Conservation (phyloP, 2,797 vertebrate genomes). For the Eupleurogrammus muticus region DNA sequence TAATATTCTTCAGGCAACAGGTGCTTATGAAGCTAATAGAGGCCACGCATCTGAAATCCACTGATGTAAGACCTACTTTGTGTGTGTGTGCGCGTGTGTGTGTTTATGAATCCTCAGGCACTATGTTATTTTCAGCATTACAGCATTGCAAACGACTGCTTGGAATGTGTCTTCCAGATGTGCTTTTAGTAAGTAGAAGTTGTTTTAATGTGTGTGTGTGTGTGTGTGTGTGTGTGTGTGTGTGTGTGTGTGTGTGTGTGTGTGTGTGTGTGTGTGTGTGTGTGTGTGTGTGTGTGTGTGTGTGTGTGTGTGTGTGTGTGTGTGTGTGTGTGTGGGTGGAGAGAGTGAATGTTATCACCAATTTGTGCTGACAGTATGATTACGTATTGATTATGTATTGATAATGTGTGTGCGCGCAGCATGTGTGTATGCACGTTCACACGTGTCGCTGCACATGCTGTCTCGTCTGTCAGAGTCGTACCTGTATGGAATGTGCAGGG, state of each 20-base stretch:
- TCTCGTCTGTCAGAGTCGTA: slow-evolving; percentile 46
- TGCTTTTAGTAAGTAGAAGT: slow-evolving; percentile 68
- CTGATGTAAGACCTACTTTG: slow-evolving; percentile 2
- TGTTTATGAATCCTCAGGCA: slow-evolving; percentile 35
- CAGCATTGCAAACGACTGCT: slow-evolving; percentile 56
- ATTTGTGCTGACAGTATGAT: no score
- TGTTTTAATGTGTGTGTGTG: slow-evolving; percentile 48
- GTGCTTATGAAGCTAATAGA: slow-evolving; percentile 43
- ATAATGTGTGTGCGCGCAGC: no score
- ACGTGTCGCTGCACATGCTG: slow-evolving; percentile 41
- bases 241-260: background rate
- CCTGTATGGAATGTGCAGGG: slow-evolving; percentile 64
- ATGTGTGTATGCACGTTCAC: background rate
- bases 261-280: background rate
- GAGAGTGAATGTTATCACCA: no score
- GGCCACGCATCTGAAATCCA: slow-evolving; percentile 25
- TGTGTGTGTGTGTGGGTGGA: no score
- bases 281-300: slow-evolving; percentile 7
- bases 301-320: slow-evolving; percentile 4
- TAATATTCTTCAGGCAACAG: slow-evolving; percentile 35
- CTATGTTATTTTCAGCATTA: slow-evolving; percentile 66
- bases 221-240: no score
- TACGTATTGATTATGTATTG: no score
- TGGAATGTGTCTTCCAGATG: slow-evolving; percentile 84
- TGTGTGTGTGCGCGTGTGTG: slow-evolving; percentile 17